Evolutionary conservation across 2,797 vertebrate species (phyloP).

Genomic region (Spheniscus humboldti): DNA sequence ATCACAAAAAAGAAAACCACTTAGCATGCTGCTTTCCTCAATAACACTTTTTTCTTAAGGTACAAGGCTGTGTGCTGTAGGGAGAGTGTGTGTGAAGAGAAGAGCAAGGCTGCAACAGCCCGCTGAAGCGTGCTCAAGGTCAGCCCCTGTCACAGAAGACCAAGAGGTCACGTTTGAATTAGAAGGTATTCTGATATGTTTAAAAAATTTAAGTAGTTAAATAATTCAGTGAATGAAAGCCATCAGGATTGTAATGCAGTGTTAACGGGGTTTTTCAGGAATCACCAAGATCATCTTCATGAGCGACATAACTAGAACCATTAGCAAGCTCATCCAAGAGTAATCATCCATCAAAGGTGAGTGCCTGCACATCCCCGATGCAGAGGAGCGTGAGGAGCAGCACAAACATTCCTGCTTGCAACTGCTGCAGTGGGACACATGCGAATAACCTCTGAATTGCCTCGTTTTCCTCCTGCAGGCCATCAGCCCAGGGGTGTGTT

Average conservation of each 20-base stretch:
- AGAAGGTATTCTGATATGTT: constrained; percentile 26
- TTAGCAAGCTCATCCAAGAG: constrained; percentile 17
- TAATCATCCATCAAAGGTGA: constrained; percentile 5
- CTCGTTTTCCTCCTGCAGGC: not conserved
- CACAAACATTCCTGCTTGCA: not conserved
- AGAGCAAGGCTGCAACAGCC: not conserved
- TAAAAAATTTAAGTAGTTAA: constrained; percentile 56
- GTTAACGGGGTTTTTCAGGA: constrained; percentile 54
- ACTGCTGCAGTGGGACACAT: not conserved
- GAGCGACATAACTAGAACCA: not conserved
- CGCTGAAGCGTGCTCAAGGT: not conserved
- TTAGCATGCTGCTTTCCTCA: constrained; percentile 38
- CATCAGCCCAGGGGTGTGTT: not conserved
- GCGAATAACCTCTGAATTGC: not conserved
- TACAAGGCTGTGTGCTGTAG: constrained; percentile 1
- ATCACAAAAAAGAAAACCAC: constrained; percentile 26
- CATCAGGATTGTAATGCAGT: constrained; percentile 10
- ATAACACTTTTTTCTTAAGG: constrained; percentile 33
- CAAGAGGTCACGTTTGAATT: not conserved
- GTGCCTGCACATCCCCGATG: not conserved
- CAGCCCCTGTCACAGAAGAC: not conserved
- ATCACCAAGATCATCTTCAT: not conserved
- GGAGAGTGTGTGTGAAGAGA: not conserved
- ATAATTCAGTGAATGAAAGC: constrained; percentile 48
- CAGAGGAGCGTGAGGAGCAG: not conserved